Conservation (phyloP, 2,888 invertebrate species). For the Dasysyrphus albostriatus region DNA sequence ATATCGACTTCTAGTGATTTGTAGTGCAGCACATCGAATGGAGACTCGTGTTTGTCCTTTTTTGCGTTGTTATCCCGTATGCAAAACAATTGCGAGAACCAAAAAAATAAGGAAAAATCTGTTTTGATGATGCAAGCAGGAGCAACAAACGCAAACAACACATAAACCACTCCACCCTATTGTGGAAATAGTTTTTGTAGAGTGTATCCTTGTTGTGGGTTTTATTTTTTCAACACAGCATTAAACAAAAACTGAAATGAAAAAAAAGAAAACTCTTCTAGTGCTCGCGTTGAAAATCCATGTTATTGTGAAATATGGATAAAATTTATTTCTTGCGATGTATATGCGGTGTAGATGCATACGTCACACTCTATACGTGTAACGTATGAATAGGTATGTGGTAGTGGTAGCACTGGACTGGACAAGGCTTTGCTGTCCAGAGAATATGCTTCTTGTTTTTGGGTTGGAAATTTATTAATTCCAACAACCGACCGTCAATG, state of each 20-base stretch:
- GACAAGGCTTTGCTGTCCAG: slow-evolving; percentile 57
- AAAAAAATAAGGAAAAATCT: slow-evolving; percentile 49
- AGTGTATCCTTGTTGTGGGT: slow-evolving; percentile 14
- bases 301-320: slow-evolving; percentile 72
- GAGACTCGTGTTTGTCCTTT: slow-evolving; percentile 2
- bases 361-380: slow-evolving; percentile 24
- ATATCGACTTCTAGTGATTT: slow-evolving; percentile 69
- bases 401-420: slow-evolving; percentile 3
- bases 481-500: slow-evolving; percentile 71
- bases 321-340: slow-evolving; percentile 69
- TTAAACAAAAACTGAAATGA: not conserved
- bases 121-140: slow-evolving; percentile 70
- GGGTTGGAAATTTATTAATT: slow-evolving; percentile 71
- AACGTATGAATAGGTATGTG: slow-evolving; percentile 8
- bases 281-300: slow-evolving; percentile 60
- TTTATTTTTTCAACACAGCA: slow-evolving; percentile 31
- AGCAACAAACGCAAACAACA: slow-evolving; percentile 69
- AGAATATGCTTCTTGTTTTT: slow-evolving; percentile 70
- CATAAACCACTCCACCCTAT: slow-evolving; percentile 58
- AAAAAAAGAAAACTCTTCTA: slow-evolving; percentile 7
- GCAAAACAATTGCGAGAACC: slow-evolving; percentile 64
- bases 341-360: slow-evolving; percentile 33
- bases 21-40: slow-evolving; percentile 44
- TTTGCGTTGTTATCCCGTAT: slow-evolving; percentile 20
- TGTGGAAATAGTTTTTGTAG: slow-evolving; percentile 70